These are phyloP conservation scores for Corvus moneduloides DNA, from an alignment of 2,113 vertebrate genomes.

Conservation along the genomic window DNA sequence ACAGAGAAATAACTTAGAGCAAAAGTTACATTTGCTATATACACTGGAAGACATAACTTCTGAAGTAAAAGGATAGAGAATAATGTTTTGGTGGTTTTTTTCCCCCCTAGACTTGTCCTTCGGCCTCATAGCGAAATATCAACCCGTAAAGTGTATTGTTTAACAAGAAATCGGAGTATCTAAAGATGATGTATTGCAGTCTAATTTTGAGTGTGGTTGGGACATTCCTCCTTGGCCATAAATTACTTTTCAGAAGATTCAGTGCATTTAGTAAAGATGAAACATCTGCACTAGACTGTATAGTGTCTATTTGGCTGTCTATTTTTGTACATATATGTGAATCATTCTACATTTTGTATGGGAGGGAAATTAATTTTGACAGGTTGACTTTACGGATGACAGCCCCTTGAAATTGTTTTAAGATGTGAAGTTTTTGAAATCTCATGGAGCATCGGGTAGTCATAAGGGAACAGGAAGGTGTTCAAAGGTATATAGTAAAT, in stretches of 20 bases:
- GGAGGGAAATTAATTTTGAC: background rate
- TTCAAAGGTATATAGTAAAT: background rate
- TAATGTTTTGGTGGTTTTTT: background rate
- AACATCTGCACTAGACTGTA: background rate
- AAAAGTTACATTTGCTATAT: background rate
- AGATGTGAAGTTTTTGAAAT: background rate
- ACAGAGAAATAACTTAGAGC: background rate
- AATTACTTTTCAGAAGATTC: background rate
- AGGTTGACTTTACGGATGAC: background rate
- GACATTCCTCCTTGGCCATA: background rate
- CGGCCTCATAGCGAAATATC: background rate
- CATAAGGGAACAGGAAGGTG: background rate
- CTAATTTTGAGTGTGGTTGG: background rate
- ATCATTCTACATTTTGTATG: background rate
- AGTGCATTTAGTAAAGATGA: background rate
- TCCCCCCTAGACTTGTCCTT: background rate
- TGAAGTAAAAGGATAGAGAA: background rate
- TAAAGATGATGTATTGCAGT: background rate
- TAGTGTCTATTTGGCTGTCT: background rate
- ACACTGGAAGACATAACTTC: background rate
- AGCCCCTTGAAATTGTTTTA: constrained; percentile 4
- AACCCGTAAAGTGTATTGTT: background rate
- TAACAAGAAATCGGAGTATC: background rate
- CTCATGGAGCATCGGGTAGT: background rate
- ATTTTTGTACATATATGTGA: background rate